phyloP scores from a whole-genome alignment of 2,113 vertebrate genomes.

The Microtus montanus region DNA sequence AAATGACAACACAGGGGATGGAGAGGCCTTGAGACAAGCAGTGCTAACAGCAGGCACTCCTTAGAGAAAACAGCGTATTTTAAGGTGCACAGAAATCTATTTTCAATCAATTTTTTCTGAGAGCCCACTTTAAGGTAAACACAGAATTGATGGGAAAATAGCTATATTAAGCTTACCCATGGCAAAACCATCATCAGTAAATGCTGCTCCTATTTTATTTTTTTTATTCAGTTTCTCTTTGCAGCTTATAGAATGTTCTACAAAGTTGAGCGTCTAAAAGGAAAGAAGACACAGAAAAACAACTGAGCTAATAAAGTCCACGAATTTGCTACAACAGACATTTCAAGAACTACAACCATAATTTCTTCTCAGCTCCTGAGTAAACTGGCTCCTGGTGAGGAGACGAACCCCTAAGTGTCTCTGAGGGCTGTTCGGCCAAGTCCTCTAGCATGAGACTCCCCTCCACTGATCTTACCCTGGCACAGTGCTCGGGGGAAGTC shows the following conservation, averaged over 20 bases:
- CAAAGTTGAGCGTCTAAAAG: slow-evolving; percentile 96
- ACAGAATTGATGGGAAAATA: background rate
- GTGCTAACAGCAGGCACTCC: background rate
- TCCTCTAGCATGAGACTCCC: background rate
- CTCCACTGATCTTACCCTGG: too few species aligned
- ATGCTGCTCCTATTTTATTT: slow-evolving; percentile 97
- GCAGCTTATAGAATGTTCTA: slow-evolving; percentile 98
- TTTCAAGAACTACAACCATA: slow-evolving; percentile 21
- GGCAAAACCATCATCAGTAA: slow-evolving; percentile 98
- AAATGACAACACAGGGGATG: background rate
- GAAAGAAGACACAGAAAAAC: slow-evolving; percentile 5
- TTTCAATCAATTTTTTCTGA: slow-evolving; percentile 14
- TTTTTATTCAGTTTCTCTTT: slow-evolving; percentile 99
- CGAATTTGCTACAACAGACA: slow-evolving; percentile 25
- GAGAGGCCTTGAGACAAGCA: background rate
- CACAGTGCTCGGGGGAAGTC: background rate
- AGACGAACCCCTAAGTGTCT: background rate
- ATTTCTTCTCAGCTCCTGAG: background rate
- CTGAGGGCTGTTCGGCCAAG: background rate
- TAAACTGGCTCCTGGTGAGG: background rate
- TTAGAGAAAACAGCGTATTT: background rate
- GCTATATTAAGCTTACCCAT: slow-evolving; percentile 91
- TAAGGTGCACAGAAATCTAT: background rate
- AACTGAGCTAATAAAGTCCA: slow-evolving; percentile 14
- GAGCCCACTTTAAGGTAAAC: background rate